Percentiles rank a stretch among this genome's conserved stretches.
Conservation (phyloP, 2,888 invertebrate genomes). For the Pseudeuparius sepicola region DNA sequence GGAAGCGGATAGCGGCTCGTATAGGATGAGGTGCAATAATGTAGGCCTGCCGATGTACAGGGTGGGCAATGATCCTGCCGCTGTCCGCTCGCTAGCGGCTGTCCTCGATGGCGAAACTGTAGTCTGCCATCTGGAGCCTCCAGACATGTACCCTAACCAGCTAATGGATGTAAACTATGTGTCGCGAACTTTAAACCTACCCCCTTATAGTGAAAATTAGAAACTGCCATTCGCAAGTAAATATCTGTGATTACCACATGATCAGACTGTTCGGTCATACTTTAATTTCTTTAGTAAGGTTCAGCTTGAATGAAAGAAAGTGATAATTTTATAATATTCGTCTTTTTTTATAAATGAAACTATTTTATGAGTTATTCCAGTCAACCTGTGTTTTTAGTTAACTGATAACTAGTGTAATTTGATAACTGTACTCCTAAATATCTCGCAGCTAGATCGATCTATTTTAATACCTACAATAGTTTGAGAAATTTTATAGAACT, state of each 20-base stretch:
- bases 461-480: too few species aligned
- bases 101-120: slow-evolving; percentile 80
- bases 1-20: slow-evolving; percentile 31
- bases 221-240: slow-evolving; percentile 40
- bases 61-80: slow-evolving; percentile 42
- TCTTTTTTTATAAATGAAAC: too few species aligned
- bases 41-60: slow-evolving; percentile 45
- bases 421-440: too few species aligned
- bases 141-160: slow-evolving; percentile 41
- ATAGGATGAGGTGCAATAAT: slow-evolving; percentile 36
- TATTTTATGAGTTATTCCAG: slow-evolving; percentile 38
- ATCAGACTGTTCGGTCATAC: slow-evolving; percentile 30
- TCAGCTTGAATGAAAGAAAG: slow-evolving; percentile 39
- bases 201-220: slow-evolving; percentile 54
- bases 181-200: slow-evolving; percentile 45
- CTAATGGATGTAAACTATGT: slow-evolving; percentile 37
- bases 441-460: too few species aligned
- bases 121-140: slow-evolving; percentile 76
- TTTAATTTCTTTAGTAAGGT: slow-evolving; percentile 33
- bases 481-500: too few species aligned
- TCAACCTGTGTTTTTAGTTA: slow-evolving; percentile 28
- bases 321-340: slow-evolving; percentile 40
- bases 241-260: slow-evolving; percentile 42
- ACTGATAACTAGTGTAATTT: too few species aligned
- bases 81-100: slow-evolving; percentile 57